Evolutionary conservation across 2,888 invertebrate genomes (phyloP).

Genomic region (Plebejus melissa): DNA sequence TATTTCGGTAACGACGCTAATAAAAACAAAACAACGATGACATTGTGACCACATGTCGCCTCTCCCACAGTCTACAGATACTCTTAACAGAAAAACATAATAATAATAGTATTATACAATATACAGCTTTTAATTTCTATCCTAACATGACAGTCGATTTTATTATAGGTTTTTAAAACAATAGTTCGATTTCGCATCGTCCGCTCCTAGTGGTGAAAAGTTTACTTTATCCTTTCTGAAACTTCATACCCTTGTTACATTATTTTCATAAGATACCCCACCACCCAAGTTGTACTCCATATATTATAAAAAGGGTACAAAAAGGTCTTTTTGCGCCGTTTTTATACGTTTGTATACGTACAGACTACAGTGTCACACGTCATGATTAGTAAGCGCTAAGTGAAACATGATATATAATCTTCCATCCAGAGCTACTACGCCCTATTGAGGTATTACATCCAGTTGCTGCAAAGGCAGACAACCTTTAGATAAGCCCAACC

Average conservation of each 20-base stretch:
- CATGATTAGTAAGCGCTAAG: neutral
- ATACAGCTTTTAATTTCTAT: no score
- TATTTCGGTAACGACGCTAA: constrained; percentile 40
- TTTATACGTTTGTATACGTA: no score
- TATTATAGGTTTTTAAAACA: neutral
- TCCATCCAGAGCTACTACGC: no score
- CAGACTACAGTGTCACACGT: neutral
- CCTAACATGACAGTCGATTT: no score
- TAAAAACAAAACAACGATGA: constrained; percentile 41
- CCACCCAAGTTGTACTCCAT: no score
- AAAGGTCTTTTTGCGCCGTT: no score
- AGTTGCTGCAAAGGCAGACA: no score
- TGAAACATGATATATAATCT: no score
- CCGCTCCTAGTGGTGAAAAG: no score
- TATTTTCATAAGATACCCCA: no score
- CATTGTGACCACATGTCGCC: constrained; percentile 48
- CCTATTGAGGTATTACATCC: no score
- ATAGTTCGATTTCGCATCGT: neutral
- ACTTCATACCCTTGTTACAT: neutral
- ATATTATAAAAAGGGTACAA: no score
- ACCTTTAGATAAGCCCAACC: neutral
- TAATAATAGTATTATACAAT: neutral
- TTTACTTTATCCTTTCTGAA: neutral
- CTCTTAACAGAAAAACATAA: neutral
- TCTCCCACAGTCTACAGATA: constrained; percentile 45